Conservation (phyloP, 2,797 vertebrate species). For the Tragopan temminckii region DNA sequence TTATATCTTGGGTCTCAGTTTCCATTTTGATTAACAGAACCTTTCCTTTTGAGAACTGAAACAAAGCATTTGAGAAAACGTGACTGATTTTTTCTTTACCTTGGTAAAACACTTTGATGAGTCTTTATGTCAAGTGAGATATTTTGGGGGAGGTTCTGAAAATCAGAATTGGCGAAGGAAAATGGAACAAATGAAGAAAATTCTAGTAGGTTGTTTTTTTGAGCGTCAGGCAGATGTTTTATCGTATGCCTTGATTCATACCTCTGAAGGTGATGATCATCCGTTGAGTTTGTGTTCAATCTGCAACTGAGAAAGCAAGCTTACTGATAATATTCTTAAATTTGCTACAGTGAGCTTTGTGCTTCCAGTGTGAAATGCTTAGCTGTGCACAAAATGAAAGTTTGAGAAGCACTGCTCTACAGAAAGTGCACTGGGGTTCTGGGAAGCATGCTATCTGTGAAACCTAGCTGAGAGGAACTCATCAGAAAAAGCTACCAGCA, state of each 20-base stretch:
- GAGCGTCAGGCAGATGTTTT: neutral
- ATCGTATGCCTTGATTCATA: neutral
- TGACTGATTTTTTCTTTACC: neutral
- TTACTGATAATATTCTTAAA: neutral
- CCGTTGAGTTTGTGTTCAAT: neutral
- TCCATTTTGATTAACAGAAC: neutral
- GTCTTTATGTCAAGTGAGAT: rapidly evolving
- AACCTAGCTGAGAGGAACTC: neutral
- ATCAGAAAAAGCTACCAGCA: neutral
- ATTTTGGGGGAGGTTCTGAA: neutral
- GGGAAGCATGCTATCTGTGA: neutral
- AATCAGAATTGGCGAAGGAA: neutral
- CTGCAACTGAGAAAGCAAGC: neutral
- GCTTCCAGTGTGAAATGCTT: neutral
- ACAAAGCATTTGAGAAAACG: neutral
- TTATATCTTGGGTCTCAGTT: neutral
- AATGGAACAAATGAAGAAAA: neutral
- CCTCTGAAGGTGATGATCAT: neutral
- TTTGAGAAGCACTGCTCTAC: neutral
- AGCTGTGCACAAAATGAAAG: neutral
- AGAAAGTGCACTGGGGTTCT: neutral
- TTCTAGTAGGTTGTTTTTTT: neutral
- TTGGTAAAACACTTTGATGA: neutral
- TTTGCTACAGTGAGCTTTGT: neutral
- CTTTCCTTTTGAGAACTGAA: neutral